A percentile compares a stretch with the other conserved stretches of the same genome.
Conservation (phyloP, 2,797 vertebrate genomes). For the Epinephelus coioides region DNA sequence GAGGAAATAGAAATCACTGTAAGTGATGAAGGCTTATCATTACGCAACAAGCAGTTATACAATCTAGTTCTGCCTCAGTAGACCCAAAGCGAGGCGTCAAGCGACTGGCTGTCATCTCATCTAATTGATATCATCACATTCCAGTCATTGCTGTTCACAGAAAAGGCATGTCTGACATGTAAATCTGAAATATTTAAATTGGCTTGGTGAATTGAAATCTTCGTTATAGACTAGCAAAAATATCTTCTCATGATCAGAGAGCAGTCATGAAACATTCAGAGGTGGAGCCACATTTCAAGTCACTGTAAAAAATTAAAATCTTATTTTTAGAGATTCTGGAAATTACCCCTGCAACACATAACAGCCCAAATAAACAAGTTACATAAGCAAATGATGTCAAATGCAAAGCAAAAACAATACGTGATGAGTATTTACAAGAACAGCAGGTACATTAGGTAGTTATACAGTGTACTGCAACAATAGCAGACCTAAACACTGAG, state of each 20-base stretch:
- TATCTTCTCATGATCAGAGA: constrained; percentile 52
- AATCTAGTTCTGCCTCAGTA: constrained; percentile 27
- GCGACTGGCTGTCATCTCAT: background rate
- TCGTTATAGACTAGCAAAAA: constrained; percentile 64
- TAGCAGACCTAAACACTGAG: constrained; percentile 58
- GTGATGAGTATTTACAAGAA: constrained; percentile 55
- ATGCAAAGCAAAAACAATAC: constrained; percentile 45
- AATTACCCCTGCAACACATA: constrained; percentile 36
- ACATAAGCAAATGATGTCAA: constrained; percentile 35
- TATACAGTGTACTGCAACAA: constrained; percentile 68
- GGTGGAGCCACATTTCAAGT: constrained; percentile 47
- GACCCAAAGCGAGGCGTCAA: constrained; percentile 1
- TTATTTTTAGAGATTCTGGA: constrained; percentile 17
- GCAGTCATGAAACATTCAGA: constrained; percentile 59
- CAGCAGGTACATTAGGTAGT: constrained; percentile 66
- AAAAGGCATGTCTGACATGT: constrained; percentile 40
- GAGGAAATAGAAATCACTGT: constrained; percentile 23
- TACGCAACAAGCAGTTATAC: constrained; percentile 42
- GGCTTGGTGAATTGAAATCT: constrained; percentile 66
- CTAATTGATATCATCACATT: constrained; percentile 33
- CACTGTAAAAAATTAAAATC: constrained; percentile 25
- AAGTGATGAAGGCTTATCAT: constrained; percentile 53
- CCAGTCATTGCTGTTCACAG: constrained; percentile 36
- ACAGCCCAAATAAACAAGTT: constrained; percentile 28
- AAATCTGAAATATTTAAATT: constrained; percentile 36